Evolutionary conservation across 1,140 invertebrate species (phyloP).

Genomic region (Arctopsyche grandis): DNA sequence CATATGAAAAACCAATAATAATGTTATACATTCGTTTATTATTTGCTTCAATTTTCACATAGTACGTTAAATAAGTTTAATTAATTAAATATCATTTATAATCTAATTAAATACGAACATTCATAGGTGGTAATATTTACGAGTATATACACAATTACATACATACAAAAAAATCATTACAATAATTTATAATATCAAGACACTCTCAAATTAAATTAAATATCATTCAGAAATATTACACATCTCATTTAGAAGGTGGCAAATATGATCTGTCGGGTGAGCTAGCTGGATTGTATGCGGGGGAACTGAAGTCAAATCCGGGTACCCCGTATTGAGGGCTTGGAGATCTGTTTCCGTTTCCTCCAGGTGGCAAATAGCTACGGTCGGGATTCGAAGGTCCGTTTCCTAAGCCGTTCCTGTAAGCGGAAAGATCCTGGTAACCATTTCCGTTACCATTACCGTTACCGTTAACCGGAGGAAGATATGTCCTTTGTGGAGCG

Average conservation of each 20-base stretch:
- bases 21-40: conserved; percentile 5
- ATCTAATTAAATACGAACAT: conserved; percentile 1
- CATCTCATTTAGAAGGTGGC: conserved; percentile 33
- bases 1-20: background rate
- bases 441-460: background rate
- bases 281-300: conserved; percentile 33
- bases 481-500: no score
- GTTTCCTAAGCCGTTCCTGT: conserved; percentile 36
- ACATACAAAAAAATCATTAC: background rate
- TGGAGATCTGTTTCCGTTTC: background rate
- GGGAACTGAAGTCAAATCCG: conserved; percentile 10
- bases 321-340: conserved; percentile 36
- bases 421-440: background rate
- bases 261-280: conserved; percentile 46
- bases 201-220: background rate
- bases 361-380: conserved; percentile 33
- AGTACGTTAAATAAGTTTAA: background rate
- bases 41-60: background rate
- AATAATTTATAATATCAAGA: background rate
- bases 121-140: conserved; percentile 7
- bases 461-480: no score
- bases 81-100: conserved; percentile 8
- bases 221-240: no score
- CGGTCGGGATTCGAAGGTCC: conserved; percentile 16
- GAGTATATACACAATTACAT: background rate